A percentile compares a stretch with the other conserved stretches of the same genome.
These are phyloP conservation scores for Atta texana DNA, from an alignment of 1,140 invertebrate genomes.

Conservation along the genomic window DNA sequence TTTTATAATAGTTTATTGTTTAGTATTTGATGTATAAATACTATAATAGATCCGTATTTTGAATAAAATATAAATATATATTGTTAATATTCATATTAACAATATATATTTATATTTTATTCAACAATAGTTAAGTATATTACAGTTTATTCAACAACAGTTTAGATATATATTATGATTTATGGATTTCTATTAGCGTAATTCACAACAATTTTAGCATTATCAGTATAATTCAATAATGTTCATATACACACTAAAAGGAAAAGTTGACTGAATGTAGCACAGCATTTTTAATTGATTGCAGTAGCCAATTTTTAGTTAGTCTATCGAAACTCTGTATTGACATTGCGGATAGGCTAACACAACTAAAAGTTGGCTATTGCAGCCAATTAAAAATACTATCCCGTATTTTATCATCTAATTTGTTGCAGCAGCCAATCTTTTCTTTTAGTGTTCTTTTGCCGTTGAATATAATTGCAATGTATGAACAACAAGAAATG, in stretches of 20 bases:
- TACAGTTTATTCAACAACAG: neutral
- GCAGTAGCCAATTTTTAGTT: too few relatives aligned
- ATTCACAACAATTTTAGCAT: neutral
- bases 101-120: neutral
- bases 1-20: neutral
- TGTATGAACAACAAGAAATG: neutral
- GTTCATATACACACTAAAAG: too few relatives aligned
- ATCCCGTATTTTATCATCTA: too few relatives aligned
- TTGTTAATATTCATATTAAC: neutral
- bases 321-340: too few relatives aligned
- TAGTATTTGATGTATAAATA: neutral
- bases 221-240: neutral
- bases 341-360: too few relatives aligned
- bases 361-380: too few relatives aligned
- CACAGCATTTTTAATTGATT: too few relatives aligned
- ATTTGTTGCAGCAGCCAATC: too few relatives aligned
- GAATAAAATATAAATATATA: too few relatives aligned
- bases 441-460: neutral
- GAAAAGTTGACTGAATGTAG: too few relatives aligned
- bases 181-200: neutral
- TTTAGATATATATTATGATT: neutral
- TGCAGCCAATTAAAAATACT: too few relatives aligned
- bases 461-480: slow-evolving; percentile 7
- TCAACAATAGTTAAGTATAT: neutral
- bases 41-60: neutral